Evolutionary conservation across 92 coral and sea anemone genomes (phyloP).

Genomic region (Heliopora coerulea): DNA sequence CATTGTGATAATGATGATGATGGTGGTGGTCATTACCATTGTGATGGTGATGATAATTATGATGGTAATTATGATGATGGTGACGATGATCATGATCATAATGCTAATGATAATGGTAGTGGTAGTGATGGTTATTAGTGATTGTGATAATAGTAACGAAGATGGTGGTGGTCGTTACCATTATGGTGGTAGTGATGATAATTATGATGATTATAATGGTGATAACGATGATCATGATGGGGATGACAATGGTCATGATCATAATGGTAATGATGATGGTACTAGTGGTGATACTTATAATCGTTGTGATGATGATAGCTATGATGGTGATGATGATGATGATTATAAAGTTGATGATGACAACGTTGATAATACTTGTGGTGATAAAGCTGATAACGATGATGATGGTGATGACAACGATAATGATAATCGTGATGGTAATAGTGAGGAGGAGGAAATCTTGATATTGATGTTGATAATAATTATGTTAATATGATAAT

Average conservation of each 20-base stretch:
- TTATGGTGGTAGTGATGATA: background rate
- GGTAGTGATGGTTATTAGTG: background rate
- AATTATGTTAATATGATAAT: background rate
- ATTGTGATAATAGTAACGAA: slow-evolving; percentile 1
- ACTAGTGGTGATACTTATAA: slow-evolving; percentile 2
- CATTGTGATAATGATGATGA: slow-evolving; percentile 1
- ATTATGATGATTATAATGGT: background rate
- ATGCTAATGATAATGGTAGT: slow-evolving; percentile 8
- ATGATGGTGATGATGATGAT: background rate
- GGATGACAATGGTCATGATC: background rate
- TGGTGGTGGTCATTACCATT: slow-evolving; percentile 17
- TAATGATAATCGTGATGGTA: background rate
- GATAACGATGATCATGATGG: slow-evolving; percentile 12
- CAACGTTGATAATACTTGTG: background rate
- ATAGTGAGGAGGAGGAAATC: slow-evolving; percentile 2
- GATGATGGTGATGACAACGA: background rate
- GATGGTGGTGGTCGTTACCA: background rate
- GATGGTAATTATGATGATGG: slow-evolving; percentile 3
- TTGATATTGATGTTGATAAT: background rate
- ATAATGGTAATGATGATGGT: slow-evolving; percentile 17
- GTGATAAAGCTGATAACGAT: background rate
- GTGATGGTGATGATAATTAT: background rate
- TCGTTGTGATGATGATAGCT: slow-evolving; percentile 3
- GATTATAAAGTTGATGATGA: background rate
- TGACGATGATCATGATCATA: background rate